Evolutionary conservation across 2,797 vertebrate species (phyloP).

Genomic region (Ataeniobius toweri): DNA sequence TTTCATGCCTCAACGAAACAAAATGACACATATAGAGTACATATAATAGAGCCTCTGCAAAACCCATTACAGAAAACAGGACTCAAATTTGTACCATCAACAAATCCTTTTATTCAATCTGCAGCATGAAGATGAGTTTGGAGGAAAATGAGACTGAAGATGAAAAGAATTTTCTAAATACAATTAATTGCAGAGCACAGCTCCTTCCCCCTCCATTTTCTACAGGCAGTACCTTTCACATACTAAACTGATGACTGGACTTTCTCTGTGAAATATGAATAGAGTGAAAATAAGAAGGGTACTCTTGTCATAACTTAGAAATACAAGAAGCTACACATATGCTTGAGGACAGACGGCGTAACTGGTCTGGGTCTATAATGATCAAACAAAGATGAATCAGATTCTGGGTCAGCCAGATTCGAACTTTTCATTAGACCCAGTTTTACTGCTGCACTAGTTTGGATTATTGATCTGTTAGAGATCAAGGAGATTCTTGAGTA

Average conservation of each 20-base stretch:
- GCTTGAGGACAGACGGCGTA: slow-evolving; percentile 46
- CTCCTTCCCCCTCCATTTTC: slow-evolving; percentile 35
- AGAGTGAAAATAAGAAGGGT: slow-evolving; percentile 63
- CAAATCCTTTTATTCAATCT: slow-evolving; percentile 42
- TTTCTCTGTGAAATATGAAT: slow-evolving; percentile 64
- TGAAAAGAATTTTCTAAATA: slow-evolving; percentile 62
- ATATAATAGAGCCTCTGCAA: background rate
- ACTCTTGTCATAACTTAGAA: slow-evolving; percentile 28
- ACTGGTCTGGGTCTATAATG: slow-evolving; percentile 40
- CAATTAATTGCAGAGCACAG: slow-evolving; percentile 49
- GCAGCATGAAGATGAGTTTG: slow-evolving; percentile 36
- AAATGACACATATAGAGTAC: background rate
- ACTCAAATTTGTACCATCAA: slow-evolving; percentile 43
- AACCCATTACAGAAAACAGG: slow-evolving; percentile 18
- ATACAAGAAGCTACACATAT: slow-evolving; percentile 44
- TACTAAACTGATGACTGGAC: slow-evolving; percentile 62
- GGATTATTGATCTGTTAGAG: slow-evolving; percentile 38
- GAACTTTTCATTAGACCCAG: background rate
- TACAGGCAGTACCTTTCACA: slow-evolving; percentile 45
- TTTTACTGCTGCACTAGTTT: slow-evolving; percentile 11
- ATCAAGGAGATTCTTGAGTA: slow-evolving; percentile 53
- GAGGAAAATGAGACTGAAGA: slow-evolving; percentile 42
- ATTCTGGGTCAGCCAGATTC: slow-evolving; percentile 29
- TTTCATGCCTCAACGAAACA: background rate
- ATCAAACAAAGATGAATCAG: slow-evolving; percentile 40